phyloP scores from a whole-genome alignment of 2,797 vertebrate species.

The Chelmon rostratus region DNA sequence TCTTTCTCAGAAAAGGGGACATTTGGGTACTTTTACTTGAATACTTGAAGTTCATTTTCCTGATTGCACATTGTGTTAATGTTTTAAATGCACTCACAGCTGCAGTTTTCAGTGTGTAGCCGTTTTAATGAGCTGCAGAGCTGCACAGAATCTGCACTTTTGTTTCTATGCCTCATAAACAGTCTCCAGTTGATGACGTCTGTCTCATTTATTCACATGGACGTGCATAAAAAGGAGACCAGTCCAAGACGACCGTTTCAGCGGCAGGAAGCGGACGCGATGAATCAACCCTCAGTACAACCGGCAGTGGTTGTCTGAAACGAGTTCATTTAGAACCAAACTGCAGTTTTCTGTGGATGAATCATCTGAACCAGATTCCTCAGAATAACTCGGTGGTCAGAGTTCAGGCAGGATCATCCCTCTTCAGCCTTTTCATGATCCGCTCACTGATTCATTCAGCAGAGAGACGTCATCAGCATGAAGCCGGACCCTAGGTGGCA shows the following conservation, averaged over 20 bases:
- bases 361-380: constrained; percentile 10
- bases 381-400: background rate
- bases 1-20: too few species aligned
- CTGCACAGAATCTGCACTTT: background rate
- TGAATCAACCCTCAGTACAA: constrained; percentile 26
- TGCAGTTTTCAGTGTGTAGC: background rate
- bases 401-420: background rate
- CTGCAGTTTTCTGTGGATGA: constrained; percentile 21
- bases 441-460: too few species aligned
- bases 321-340: constrained; percentile 7
- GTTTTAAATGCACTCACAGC: too few species aligned
- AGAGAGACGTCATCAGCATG: too few species aligned
- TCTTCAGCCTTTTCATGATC: too few species aligned
- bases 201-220: background rate
- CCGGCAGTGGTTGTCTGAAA: constrained; percentile 16
- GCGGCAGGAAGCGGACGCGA: constrained; percentile 7
- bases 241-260: background rate
- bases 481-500: too few species aligned
- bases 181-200: background rate
- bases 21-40: too few species aligned
- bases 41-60: too few species aligned
- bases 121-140: background rate
- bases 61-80: too few species aligned
- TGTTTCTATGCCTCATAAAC: background rate
- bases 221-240: background rate